Base-by-base conservation (phyloP, 1,140 invertebrate genomes). In the Oryzaephilus surinamensis region DNA sequence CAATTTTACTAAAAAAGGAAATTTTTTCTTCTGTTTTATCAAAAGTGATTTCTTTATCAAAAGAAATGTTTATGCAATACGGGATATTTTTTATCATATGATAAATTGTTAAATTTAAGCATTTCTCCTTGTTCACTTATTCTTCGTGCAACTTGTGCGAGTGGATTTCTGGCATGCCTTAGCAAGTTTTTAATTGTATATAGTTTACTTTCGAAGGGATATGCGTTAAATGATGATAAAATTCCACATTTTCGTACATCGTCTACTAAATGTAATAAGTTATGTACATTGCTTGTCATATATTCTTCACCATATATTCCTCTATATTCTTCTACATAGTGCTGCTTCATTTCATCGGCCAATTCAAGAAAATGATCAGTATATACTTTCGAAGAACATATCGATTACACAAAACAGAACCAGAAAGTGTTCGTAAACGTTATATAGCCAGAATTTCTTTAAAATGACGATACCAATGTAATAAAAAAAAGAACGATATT, bases 251-350 rank as follows among this genome's bases (percentile, higher is more conserved):
- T 39, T 36, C 20, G 15, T 7, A 50, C 45, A 7, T 47, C 48
- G 11, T 42, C 48, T 37, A 38, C 40, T 11, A 50, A 1, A 18
- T 50, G 44, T 37, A 32, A 6, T 1, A 20, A 20, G 8, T 48
- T 51, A 38, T 54, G 52, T 7, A 54, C 32, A 33, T 52, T 52
- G 23, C 48, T 54, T 1, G 45, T 48, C 2, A 55, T 33, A 30
- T 50, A 48, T 11, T 48, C 43, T 41, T 39, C 31, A 8, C 46
- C 50, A 42, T 51, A 47, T 20, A 7, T n/a, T n/a, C 42, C 30
- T 27, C 10, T 37, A 29, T 26, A 42, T n/a, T 5, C 3, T 33
- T 37, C 17, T 5, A 46, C 12, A 38, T 34, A 46, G 11, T 32
- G 2, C 14, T 29, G 3, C 0, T 50, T 34, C 14, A 47, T 8